Evolutionary conservation across 2,888 invertebrate species (phyloP), one percentile per base, ranked within the genome.

Genomic region (Diadromus collaris): DNA sequence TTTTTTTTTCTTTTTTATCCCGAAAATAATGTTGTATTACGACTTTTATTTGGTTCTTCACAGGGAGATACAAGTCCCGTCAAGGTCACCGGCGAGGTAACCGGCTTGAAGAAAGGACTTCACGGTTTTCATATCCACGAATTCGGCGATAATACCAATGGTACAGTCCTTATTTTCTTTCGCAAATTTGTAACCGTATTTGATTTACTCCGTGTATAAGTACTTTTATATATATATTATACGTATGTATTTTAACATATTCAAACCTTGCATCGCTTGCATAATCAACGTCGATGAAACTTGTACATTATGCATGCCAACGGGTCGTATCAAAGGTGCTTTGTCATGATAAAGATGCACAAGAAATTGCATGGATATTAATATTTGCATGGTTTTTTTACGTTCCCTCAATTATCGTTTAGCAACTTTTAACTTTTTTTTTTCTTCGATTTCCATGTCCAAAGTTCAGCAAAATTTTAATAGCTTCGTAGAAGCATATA

Each of bases 121-220:
- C 93, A 98, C 88, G 97, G 97, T 27, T 98, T 99, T 92, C 99
- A 99, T 89, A 94, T 99, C 79, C 99, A 99, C 90, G 97, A 99
- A 92, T 98, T 97, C 89, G 99, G 99, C 0, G 98, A 98, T 91
- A 97, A 96, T 89, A 97, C 98, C 34, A 97, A 98, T 89, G 97
- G 97, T 90, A 86, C 48, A 74, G n/a, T 19, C 9, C 34, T n/a
- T 76, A 63, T 54, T 64, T 65, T 34, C 71, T 51, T 38, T 44
- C 27, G n/a, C 10, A 16, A 13, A 19, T 34, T 58, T 44, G n/a
- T 32, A 61, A 21, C n/a, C 34, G 13, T 48, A n/a, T 21, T 51
- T 24, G 5, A 21, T 10, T 3, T 13, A 10, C 7, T 51, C 51
- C 67, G n/a, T n/a, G n/a, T n/a, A n/a, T n/a, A n/a, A n/a, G n/a